These are phyloP conservation scores for Diplazon laetatorius DNA, from an alignment of 2,888 invertebrate species.

Conservation along the genomic window DNA sequence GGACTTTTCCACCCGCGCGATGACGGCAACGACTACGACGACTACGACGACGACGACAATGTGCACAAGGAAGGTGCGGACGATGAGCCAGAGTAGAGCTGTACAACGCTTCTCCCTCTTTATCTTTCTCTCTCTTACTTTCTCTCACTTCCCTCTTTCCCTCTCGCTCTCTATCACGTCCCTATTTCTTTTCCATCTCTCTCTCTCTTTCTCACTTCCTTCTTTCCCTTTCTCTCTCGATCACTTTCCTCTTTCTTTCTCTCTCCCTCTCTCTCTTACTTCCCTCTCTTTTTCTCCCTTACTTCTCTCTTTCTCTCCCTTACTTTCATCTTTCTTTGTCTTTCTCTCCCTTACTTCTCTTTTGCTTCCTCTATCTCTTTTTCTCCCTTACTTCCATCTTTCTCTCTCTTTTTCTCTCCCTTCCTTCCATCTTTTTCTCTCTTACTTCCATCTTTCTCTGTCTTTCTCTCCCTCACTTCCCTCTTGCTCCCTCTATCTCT, in stretches of 20 bases:
- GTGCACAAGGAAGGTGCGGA: constrained; percentile 30
- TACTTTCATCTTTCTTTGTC: too few relatives aligned
- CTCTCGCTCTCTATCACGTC: neutral
- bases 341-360: too few relatives aligned
- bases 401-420: too few relatives aligned
- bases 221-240: neutral
- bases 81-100: constrained; percentile 46
- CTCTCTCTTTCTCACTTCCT: neutral
- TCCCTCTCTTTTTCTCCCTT: constrained; percentile 12
- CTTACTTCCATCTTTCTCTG: too few relatives aligned
- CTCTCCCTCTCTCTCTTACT: neutral
- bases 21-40: constrained; percentile 31
- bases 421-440: too few relatives aligned
- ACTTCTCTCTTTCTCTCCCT: too few relatives aligned
- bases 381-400: too few relatives aligned
- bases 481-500: too few relatives aligned
- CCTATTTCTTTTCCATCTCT: neutral
- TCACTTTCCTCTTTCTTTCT: neutral
- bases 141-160: neutral
- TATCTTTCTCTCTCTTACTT: neutral
- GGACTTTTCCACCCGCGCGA: constrained; percentile 35
- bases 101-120: constrained; percentile 44
- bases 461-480: too few relatives aligned
- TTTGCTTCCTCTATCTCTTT: too few relatives aligned
- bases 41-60: constrained; percentile 37